Evolutionary conservation across 2,888 invertebrate genomes (phyloP).

Genomic region (Oligia fasciuncula): DNA sequence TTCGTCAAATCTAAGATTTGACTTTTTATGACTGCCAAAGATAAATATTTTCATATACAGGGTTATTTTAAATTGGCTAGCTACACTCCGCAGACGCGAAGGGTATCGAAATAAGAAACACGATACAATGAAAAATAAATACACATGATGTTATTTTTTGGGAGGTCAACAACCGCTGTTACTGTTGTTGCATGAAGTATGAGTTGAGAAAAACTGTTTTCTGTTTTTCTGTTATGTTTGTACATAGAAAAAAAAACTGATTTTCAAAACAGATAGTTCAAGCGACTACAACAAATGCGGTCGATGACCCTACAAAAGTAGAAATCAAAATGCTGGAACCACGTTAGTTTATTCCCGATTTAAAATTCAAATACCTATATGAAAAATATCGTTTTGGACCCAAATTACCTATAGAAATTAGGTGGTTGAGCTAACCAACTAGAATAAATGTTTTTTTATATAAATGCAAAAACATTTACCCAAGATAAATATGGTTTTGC

Average conservation of each 20-base stretch:
- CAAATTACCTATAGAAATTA: background rate
- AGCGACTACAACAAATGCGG: background rate
- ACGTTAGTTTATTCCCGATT: background rate
- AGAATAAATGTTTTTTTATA: background rate
- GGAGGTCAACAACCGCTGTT: too few species aligned
- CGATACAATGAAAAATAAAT: background rate
- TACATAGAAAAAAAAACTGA: too few species aligned
- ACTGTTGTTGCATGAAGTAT: too few species aligned
- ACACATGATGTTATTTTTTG: too few species aligned
- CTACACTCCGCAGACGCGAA: too few species aligned
- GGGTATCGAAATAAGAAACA: background rate
- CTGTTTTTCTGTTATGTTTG: too few species aligned
- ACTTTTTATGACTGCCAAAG: background rate
- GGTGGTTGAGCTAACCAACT: background rate
- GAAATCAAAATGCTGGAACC: background rate
- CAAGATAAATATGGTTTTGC: slow-evolving; percentile 24
- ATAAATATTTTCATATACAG: background rate
- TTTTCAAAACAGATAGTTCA: too few species aligned
- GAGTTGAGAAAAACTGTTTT: too few species aligned
- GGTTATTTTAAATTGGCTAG: background rate
- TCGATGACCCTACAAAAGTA: background rate
- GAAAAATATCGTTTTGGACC: background rate
- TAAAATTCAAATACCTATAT: background rate
- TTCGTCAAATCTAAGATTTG: background rate
- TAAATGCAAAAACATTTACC: background rate